phyloP scores from a whole-genome alignment of 2,888 invertebrate genomes.

The Leucozona laternaria region DNA sequence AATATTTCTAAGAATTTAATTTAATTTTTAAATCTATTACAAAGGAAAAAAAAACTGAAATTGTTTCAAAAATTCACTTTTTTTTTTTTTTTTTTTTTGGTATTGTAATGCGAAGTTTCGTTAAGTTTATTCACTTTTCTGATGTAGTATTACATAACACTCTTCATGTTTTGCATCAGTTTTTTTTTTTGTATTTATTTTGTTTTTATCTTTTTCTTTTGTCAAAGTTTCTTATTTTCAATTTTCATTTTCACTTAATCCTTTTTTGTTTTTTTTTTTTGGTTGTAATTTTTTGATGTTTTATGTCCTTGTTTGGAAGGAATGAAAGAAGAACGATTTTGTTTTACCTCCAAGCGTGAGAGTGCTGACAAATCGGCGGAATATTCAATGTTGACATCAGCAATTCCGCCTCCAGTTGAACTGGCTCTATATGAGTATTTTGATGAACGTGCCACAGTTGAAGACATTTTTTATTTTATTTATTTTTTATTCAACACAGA shows the following conservation, averaged over 20 bases:
- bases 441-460: slow-evolving; percentile 92
- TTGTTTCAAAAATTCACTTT: slow-evolving; percentile 46
- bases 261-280: slow-evolving; percentile 27
- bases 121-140: slow-evolving; percentile 68
- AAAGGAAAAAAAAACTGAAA: slow-evolving; percentile 18
- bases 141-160: slow-evolving; percentile 74
- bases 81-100: slow-evolving; percentile 30
- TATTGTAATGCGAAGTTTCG: slow-evolving; percentile 46
- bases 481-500: slow-evolving; percentile 77
- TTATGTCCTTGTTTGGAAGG: slow-evolving; percentile 10
- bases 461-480: slow-evolving; percentile 86
- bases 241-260: slow-evolving; percentile 52
- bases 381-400: slow-evolving; percentile 98
- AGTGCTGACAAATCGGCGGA: slow-evolving; percentile 96
- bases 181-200: slow-evolving; percentile 72
- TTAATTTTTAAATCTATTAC: neutral
- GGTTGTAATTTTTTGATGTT: slow-evolving; percentile 10
- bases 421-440: slow-evolving; percentile 96
- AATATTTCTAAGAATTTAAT: slow-evolving; percentile 1
- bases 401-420: slow-evolving; percentile 91
- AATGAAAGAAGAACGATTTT: slow-evolving; percentile 78
- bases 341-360: slow-evolving; percentile 97
- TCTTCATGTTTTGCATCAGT: slow-evolving; percentile 73
- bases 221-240: slow-evolving; percentile 1
- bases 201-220: slow-evolving; percentile 28